phyloP scores from a whole-genome alignment of 2,113 vertebrate species.

The Toxotes chatareus region DNA sequence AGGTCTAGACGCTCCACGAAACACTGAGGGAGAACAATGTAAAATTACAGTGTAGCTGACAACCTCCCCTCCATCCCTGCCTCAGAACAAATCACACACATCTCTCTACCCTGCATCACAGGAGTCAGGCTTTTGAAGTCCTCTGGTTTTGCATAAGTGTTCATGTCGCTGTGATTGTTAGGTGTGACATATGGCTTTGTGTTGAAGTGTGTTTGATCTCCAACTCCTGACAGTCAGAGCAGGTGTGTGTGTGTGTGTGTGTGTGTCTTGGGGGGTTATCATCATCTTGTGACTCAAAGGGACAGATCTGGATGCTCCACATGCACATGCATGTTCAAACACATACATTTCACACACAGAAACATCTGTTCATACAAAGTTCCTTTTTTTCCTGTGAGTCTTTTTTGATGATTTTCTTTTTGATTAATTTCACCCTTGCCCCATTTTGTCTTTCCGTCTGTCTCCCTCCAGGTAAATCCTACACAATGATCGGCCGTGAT shows the following conservation, averaged over 20 bases:
- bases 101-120: conserved; percentile 58
- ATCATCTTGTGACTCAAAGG: conserved; percentile 39
- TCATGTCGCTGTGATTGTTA: conserved; percentile 36
- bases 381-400: neutral
- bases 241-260: conserved; percentile 51
- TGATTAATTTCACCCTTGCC: neutral
- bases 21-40: conserved; percentile 52
- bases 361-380: conserved; percentile 22
- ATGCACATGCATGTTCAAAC: neutral
- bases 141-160: conserved; percentile 39
- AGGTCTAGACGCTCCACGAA: conserved; percentile 19
- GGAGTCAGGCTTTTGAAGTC: conserved; percentile 62
- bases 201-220: conserved; percentile 72
- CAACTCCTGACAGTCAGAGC: conserved; percentile 59
- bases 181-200: conserved; percentile 72
- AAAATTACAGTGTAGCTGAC: conserved; percentile 54
- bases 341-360: conserved; percentile 1
- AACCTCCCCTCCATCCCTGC: conserved; percentile 42
- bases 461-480: conserved; percentile 91
- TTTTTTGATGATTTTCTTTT: conserved; percentile 36
- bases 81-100: conserved; percentile 66
- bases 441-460: conserved; percentile 22
- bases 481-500: conserved; percentile 97
- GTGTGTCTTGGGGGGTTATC: conserved; percentile 19
- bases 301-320: conserved; percentile 19